Evolutionary conservation across 2,888 invertebrate genomes (phyloP).

Genomic region (Sminthurinus aureus): DNA sequence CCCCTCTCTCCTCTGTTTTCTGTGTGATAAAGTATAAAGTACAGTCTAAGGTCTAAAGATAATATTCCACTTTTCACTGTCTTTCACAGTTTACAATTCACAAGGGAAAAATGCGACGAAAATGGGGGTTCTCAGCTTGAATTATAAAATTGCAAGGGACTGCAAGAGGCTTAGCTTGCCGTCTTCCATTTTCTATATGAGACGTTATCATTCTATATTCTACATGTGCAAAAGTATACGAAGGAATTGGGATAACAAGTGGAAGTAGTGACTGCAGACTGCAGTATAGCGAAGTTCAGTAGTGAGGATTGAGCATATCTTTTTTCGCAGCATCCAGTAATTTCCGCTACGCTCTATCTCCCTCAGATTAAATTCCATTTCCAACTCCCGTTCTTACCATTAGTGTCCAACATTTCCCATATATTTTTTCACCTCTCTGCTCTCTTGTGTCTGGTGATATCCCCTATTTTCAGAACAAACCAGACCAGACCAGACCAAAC

Average conservation of each 20-base stretch:
- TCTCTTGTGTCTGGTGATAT: not conserved
- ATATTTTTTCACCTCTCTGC: slow-evolving; percentile 4
- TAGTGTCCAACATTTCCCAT: not conserved
- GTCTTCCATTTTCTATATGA: too few species aligned
- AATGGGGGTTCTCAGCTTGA: not conserved
- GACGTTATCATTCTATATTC: not conserved
- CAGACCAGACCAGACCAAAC: too few species aligned
- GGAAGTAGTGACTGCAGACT: not conserved
- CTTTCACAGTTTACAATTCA: not conserved
- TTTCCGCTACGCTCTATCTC: slow-evolving; percentile 41
- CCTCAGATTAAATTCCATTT: slow-evolving; percentile 37
- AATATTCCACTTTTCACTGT: not conserved
- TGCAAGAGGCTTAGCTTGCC: not conserved
- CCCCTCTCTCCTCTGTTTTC: not conserved
- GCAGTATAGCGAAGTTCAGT: not conserved
- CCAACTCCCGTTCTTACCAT: slow-evolving; percentile 13
- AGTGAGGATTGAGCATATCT: too few species aligned
- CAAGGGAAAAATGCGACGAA: not conserved
- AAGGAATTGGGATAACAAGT: too few species aligned
- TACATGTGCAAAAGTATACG: not conserved
- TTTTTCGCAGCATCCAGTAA: slow-evolving; percentile 17
- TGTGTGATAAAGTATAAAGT: too few species aligned
- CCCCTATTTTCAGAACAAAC: too few species aligned
- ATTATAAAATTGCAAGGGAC: not conserved
- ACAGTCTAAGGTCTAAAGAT: too few species aligned